phyloP scores from a whole-genome alignment of 1,140 invertebrate species.

The Bemisia tabaci region DNA sequence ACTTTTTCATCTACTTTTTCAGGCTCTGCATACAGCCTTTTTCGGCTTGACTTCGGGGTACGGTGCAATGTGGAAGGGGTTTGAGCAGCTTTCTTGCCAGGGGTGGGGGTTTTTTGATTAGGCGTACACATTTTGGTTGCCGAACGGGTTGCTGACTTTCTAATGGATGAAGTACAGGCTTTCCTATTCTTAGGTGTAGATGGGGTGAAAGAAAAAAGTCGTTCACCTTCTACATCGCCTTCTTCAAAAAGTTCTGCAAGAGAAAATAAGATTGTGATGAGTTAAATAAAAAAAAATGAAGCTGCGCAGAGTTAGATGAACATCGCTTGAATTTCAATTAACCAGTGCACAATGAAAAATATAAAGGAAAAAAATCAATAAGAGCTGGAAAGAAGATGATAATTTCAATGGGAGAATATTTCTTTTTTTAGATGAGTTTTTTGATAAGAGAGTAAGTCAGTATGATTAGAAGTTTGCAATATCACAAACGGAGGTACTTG shows the following conservation, averaged over 20 bases:
- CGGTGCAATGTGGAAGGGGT: background rate
- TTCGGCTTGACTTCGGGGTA: background rate
- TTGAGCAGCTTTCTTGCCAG: background rate
- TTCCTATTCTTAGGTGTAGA: background rate
- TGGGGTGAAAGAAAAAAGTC: background rate
- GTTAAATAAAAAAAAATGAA: too few species aligned
- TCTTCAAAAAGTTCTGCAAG: background rate
- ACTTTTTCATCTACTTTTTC: background rate
- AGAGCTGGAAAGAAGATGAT: too few species aligned
- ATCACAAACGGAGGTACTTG: too few species aligned
- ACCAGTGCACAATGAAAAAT: too few species aligned
- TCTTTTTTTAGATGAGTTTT: too few species aligned
- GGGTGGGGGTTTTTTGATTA: background rate
- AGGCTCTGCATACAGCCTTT: background rate
- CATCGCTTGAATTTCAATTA: too few species aligned
- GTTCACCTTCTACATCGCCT: background rate
- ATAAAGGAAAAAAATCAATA: too few species aligned
- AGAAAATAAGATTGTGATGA: too few species aligned
- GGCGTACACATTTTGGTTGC: background rate
- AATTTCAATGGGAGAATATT: too few species aligned
- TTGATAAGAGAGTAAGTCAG: too few species aligned
- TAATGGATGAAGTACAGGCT: background rate
- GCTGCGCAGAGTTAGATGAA: too few species aligned
- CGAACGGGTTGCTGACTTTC: background rate
- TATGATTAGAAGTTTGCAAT: too few species aligned